Base-by-base conservation (phyloP, 2,888 invertebrate species). In the Caenorhabditis angaria region DNA sequence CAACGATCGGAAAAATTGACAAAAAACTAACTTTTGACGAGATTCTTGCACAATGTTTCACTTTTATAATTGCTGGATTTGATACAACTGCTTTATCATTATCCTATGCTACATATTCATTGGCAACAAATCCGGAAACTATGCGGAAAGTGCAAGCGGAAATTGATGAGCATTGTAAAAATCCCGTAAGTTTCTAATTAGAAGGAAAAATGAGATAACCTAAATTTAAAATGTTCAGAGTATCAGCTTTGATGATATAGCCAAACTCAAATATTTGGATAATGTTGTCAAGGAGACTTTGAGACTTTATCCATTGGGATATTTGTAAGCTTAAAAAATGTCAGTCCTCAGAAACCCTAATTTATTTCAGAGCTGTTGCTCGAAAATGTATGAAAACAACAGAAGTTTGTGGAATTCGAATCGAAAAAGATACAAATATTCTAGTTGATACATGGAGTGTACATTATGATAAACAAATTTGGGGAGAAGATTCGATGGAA, bases 61-160 rank as follows among this genome's bases (percentile, higher is more conserved):
- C 90, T 2, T 90, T 90, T 76, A 82, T 90, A 28, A 76, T 90
- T 57, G 90, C 89, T 22, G 90, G 90, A 0, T 90, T 89, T 72
- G 90, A 90, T 77, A 90, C 90, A 0, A 90, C 90, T 0, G 88
- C 90, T 14, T 88, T 89, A 2, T 87, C 89, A 2, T 80, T 90
- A 8, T 87, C 88, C n/a, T 90, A 89, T 78, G 83, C 88, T 10
- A 85, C 88, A 64, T 89, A 88, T 74, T 86, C 89, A 60, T 83
- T 90, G 65, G 88, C 89, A 12, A 84, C 83, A 53, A 87, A 90
- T 80, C 89, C 87, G 2, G 68, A 76, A 61, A 61, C 66, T 14
- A 60, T 61, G 47, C 55, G 58, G 35, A 76, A 75, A 48, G n/a
- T 74, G 1, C 76, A 76, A 56, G 63, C 65, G 24, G 78, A 80